Evolutionary conservation across 1,140 invertebrate species (phyloP), one percentile per base, ranked within the genome.

Genomic region (Caenorhabditis remanei): DNA sequence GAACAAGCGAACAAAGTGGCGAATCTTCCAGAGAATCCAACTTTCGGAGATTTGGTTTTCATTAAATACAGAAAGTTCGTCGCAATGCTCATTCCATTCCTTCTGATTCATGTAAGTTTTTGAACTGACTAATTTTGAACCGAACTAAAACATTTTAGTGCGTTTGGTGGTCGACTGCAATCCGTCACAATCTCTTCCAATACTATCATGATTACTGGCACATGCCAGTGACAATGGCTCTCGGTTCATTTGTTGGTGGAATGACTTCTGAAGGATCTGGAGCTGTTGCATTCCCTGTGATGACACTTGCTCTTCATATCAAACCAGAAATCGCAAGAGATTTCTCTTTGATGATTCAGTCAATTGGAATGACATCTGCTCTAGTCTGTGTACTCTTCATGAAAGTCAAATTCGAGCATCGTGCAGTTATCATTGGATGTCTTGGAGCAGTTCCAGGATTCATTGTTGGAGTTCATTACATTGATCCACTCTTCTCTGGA

Each of bases 341-440:
- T 79, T 92, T 92, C 85, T 89, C 88, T 13, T 56, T 92, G 43
- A 91, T 92, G 90, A 91, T 92, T 48, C 91, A 92, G 84, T 87
- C 87, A 13, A 87, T 88, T 79, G 90, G 91, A 63, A 92, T 92
- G 91, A 88, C 90, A 0, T 84, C 89, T 11, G 89, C 90, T 13
- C 61, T 88, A 7, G 88, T 91, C 40, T 88, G 90, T 50, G 90
- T 92, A 5, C 24, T 92, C 24, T 90, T 89, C 67, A 92, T 92
- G 91, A 63, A 83, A 71, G 86, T 92, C 63, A 63, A 89, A 53
- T 61, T 91, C 21, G 91, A 92, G 82, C 89, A 90, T 86, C 71
- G 87, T 67, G 87, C 91, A 19, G 85, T 92, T 41, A 85, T 91
- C 24, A 55, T 92, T n/a, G 86, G 90, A 65, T 85, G 88, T 19